A percentile compares a stretch with the other conserved stretches of the same genome.
phyloP scores from a whole-genome alignment of 2,113 vertebrate species.

The Cepphus grylle region DNA sequence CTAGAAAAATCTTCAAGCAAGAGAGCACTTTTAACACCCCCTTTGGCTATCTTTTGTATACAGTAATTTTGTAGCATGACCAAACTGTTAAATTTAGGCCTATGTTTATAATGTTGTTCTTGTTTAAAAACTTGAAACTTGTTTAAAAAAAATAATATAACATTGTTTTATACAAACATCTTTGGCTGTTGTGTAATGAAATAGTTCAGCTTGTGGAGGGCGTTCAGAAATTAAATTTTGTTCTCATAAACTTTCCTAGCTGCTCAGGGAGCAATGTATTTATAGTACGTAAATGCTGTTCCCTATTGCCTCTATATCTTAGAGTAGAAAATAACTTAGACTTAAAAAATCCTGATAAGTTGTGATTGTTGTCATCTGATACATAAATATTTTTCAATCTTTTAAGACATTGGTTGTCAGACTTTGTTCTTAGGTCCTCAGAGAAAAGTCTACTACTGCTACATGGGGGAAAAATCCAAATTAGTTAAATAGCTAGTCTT shows the following conservation, averaged over 20 bases:
- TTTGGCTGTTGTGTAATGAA: conserved; percentile 10
- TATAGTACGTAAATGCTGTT: neutral
- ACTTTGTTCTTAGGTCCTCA: neutral
- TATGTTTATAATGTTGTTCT: conserved; percentile 71
- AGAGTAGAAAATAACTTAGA: neutral
- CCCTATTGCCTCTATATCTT: conserved; percentile 10
- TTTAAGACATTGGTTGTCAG: neutral
- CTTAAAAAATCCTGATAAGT: neutral
- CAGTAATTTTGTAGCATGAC: conserved; percentile 74
- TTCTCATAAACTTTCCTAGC: neutral
- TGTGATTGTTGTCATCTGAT: conserved; percentile 10
- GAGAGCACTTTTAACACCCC: conserved; percentile 69
- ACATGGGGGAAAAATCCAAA: neutral
- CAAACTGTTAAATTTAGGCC: conserved; percentile 69
- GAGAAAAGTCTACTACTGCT: neutral
- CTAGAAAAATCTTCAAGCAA: conserved; percentile 58
- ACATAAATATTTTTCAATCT: conserved; percentile 56
- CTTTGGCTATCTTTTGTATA: conserved; percentile 69
- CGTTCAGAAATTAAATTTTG: neutral
- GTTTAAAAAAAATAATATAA: conserved; percentile 73
- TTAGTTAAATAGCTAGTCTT: neutral
- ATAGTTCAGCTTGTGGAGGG: neutral
- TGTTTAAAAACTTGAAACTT: conserved; percentile 69
- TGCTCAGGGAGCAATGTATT: conserved; percentile 38
- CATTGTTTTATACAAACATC: conserved; percentile 70